Conservation (phyloP, 2,113 vertebrate genomes). For the Pleuronectes platessa region DNA sequence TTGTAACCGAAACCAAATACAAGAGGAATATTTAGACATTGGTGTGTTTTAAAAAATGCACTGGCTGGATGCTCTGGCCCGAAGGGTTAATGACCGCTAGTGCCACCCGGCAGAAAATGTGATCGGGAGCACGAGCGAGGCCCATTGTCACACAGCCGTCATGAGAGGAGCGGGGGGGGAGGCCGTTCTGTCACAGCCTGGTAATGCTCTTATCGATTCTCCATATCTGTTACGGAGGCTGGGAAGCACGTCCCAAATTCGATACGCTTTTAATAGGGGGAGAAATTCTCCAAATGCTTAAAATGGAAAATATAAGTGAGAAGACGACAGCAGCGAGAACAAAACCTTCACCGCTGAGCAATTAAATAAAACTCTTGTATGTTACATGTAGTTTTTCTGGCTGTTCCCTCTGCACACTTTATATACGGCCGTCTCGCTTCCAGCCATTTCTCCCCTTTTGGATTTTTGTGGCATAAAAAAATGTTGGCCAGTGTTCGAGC, state of each 20-base stretch:
- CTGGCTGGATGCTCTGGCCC: slow-evolving; percentile 7
- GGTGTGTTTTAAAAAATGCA: not conserved
- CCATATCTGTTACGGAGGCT: slow-evolving; percentile 83
- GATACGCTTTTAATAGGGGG: slow-evolving; percentile 83
- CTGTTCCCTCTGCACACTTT: slow-evolving; percentile 50
- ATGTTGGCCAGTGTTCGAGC: slow-evolving; percentile 70
- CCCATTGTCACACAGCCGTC: slow-evolving; percentile 72
- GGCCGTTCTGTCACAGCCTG: slow-evolving; percentile 73
- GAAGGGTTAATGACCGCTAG: slow-evolving; percentile 52
- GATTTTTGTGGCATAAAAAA: slow-evolving; percentile 77
- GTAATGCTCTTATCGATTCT: slow-evolving; percentile 82
- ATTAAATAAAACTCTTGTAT: slow-evolving; percentile 67
- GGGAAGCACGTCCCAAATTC: slow-evolving; percentile 77
- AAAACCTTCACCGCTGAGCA: slow-evolving; percentile 54
- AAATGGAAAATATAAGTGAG: slow-evolving; percentile 61
- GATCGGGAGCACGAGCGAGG: slow-evolving; percentile 59
- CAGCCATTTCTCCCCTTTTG: slow-evolving; percentile 62
- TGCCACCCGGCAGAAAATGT: slow-evolving; percentile 61
- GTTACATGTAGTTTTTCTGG: slow-evolving; percentile 64
- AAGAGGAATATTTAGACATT: not conserved
- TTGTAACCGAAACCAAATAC: slow-evolving; percentile 45
- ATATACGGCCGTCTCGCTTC: slow-evolving; percentile 52
- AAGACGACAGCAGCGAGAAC: slow-evolving; percentile 65
- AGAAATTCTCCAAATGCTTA: slow-evolving; percentile 74
- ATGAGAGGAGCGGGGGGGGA: slow-evolving; percentile 44